Base-by-base conservation (phyloP, 2,113 vertebrate species). In the human region DNA sequence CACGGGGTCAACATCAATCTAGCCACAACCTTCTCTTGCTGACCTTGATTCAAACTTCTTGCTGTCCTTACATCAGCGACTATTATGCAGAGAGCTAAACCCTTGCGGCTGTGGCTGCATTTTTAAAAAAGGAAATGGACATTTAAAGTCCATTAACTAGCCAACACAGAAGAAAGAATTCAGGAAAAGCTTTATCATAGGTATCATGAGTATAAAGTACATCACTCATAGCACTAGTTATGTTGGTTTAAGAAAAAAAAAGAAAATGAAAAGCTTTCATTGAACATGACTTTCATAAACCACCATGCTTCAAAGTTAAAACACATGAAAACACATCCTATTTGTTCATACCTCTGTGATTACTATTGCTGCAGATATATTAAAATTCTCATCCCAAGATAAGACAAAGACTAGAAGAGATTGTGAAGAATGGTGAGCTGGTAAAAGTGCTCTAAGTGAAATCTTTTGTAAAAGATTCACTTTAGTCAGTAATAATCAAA, bases 81-180 rank as follows among this genome's bases (percentile, higher is more conserved):
- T 61, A 35, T 57, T 93, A 16, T 59, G 75, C 57, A 70, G 40
- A 75, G 25, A 61, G 45, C 18, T 40, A 32, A 25, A 38, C 52
- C 5, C 20, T 50, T 30, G 30, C 2, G n/a, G 61, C 48, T 27
- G 4, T 32, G 76, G 9, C 64, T 86, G 68, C 18, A 16, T 57
- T 76, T 81, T 76, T 35, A 32, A 78, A 55, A 66, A 75, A 27
- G 57, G 38, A 88, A 83, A n/a, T 73, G 38, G 23, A 23, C 57
- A 90, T 57, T 64, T 93, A 90, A 90, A 93, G 43, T 40, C 81
- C 72, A 94, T 59, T 91, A 94, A 88, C 61, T 52, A 84, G 70
- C 13, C 52, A 90, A 76, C 55, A 55, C 22, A 16, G 52, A 86
- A 75, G 45, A 94, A 73, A 82, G 78, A 86, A 5, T 18, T 64